Conservation (phyloP, 2,888 invertebrate species). For the Hypercompe scribonia region DNA sequence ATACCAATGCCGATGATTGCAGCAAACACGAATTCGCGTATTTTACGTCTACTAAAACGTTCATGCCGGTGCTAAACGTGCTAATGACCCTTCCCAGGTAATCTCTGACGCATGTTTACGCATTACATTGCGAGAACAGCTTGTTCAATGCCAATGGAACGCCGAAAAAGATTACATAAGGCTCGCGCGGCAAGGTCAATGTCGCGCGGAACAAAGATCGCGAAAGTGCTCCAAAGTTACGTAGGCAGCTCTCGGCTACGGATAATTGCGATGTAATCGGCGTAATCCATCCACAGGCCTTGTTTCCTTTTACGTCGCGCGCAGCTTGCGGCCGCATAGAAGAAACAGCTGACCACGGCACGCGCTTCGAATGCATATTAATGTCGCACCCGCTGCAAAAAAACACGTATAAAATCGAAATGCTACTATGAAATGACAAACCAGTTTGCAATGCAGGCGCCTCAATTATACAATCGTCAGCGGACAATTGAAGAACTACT, state of each 20-base stretch:
- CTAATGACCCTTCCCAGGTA: conserved; percentile 61
- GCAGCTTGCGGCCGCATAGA: conserved; percentile 83
- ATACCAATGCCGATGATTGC: conserved; percentile 61
- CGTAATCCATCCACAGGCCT: conserved; percentile 82
- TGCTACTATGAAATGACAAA: conserved; percentile 75
- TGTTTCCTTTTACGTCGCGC: conserved; percentile 82
- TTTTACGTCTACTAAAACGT: conserved; percentile 45
- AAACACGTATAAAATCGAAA: conserved; percentile 78
- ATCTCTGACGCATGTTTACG: conserved; percentile 65
- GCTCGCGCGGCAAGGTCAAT: conserved; percentile 76
- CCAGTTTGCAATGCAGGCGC: conserved; percentile 74
- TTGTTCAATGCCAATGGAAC: conserved; percentile 73
- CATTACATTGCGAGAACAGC: conserved; percentile 58
- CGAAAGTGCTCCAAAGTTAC: conserved; percentile 81
- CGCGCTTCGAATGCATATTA: conserved; percentile 83
- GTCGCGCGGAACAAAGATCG: conserved; percentile 81
- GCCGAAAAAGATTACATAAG: conserved; percentile 79
- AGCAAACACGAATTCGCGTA: conserved; percentile 50
- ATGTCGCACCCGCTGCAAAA: conserved; percentile 78
- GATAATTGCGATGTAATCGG: conserved; percentile 85
- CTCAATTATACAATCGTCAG: conserved; percentile 73
- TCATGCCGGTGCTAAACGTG: conserved; percentile 58
- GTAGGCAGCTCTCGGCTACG: conserved; percentile 67
- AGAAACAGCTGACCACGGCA: conserved; percentile 85
- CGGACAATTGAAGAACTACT: conserved; percentile 64